Evolutionary conservation across 2,797 vertebrate species (phyloP).

Genomic region (Carapus acus): DNA sequence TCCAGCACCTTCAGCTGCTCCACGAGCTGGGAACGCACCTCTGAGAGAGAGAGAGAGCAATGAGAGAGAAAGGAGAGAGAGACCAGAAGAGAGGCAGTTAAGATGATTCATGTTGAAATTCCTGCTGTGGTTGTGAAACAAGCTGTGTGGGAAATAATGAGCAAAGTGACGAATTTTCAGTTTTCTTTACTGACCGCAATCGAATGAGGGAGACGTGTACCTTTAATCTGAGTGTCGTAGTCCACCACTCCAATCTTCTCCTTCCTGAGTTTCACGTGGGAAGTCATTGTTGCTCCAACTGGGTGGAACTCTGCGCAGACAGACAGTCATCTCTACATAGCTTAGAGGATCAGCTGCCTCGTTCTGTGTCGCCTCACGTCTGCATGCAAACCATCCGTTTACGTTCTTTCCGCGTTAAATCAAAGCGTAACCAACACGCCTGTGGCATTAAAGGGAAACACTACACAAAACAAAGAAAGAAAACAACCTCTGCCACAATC

Average conservation of each 20-base stretch:
- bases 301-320: constrained; percentile 58
- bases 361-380: background rate
- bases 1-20: constrained; percentile 76
- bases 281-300: constrained; percentile 70
- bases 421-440: background rate
- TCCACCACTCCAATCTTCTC: constrained; percentile 70
- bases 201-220: constrained; percentile 51
- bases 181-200: background rate
- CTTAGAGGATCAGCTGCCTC: background rate
- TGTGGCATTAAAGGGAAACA: too few species aligned
- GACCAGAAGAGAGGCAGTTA: background rate
- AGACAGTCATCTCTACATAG: background rate
- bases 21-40: constrained; percentile 72
- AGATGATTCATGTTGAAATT: constrained; percentile 19
- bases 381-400: constrained; percentile 13
- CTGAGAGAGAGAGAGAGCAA: constrained; percentile 32
- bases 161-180: too few species aligned
- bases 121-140: constrained; percentile 1
- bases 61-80: background rate
- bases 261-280: constrained; percentile 74
- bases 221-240: constrained; percentile 84
- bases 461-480: too few species aligned
- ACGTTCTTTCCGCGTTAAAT: background rate
- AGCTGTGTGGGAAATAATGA: too few species aligned
- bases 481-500: background rate